Conservation (phyloP, 2,888 invertebrate genomes). For the Heteropelma amictum region DNA sequence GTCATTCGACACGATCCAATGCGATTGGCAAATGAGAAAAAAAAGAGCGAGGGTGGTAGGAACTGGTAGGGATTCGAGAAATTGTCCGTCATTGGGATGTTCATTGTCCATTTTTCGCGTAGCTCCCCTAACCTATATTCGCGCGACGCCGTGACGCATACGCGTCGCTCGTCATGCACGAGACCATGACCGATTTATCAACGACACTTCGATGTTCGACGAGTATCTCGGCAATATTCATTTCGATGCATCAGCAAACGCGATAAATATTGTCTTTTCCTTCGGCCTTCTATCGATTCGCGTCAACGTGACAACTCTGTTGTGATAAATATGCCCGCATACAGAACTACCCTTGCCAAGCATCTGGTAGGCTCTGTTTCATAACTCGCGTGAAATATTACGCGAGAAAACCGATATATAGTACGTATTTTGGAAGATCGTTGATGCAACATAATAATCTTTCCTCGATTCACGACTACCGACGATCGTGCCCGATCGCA, state of each 20-base stretch:
- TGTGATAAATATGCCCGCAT: constrained; percentile 35
- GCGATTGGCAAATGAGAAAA: not conserved
- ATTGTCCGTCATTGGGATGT: constrained; percentile 57
- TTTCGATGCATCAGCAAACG: constrained; percentile 19
- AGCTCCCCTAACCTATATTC: not conserved
- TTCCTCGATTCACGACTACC: too few relatives aligned
- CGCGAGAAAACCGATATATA: not conserved
- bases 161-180: too few relatives aligned
- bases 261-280: constrained; percentile 24
- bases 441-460: too few relatives aligned
- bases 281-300: constrained; percentile 46
- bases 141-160: too few relatives aligned
- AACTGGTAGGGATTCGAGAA: constrained; percentile 28
- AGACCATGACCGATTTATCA: constrained; percentile 48
- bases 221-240: not conserved
- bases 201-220: not conserved
- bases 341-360: not conserved
- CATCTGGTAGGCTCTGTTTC: not conserved
- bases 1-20: too few relatives aligned
- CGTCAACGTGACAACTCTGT: constrained; percentile 51
- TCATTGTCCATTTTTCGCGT: constrained; percentile 44
- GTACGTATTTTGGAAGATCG: too few relatives aligned
- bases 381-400: not conserved
- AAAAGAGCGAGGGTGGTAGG: not conserved
- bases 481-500: too few relatives aligned